Evolutionary conservation across 2,797 vertebrate genomes (phyloP).

Genomic region (Sandelia bainsii): DNA sequence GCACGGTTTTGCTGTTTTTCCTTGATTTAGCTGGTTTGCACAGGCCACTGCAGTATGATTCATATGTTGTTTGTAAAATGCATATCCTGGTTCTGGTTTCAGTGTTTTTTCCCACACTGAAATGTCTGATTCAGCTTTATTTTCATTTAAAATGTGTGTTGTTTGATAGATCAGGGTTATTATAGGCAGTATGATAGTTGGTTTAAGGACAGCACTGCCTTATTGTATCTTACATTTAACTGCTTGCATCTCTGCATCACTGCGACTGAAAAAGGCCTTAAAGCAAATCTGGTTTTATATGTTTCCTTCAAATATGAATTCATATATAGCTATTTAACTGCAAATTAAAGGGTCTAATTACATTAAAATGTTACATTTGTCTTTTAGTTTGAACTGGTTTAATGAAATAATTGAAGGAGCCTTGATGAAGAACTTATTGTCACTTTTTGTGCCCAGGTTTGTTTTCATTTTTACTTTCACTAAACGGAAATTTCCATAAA

Average conservation of each 20-base stretch:
- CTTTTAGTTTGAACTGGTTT: too few relatives aligned
- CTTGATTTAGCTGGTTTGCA: constrained; percentile 38
- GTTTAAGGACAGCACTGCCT: neutral
- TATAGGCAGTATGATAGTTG: neutral
- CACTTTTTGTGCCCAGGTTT: neutral
- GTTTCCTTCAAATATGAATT: neutral
- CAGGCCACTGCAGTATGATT: constrained; percentile 46
- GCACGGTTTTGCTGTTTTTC: constrained; percentile 12
- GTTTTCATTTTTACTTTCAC: constrained; percentile 14
- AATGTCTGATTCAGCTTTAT: neutral
- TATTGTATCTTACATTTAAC: neutral
- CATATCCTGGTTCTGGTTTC: constrained; percentile 4
- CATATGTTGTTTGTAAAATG: constrained; percentile 73
- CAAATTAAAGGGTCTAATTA: neutral
- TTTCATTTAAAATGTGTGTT: constrained; percentile 7
- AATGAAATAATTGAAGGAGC: neutral
- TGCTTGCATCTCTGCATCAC: too few relatives aligned
- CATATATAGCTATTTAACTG: neutral
- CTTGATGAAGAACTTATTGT: neutral
- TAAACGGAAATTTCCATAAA: constrained; percentile 1
- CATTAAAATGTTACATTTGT: neutral
- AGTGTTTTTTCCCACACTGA: constrained; percentile 18
- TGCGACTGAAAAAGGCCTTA: too few relatives aligned
- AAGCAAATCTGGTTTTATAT: neutral
- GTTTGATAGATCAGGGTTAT: neutral